Conservation (phyloP, 2,888 invertebrate genomes). For the Oscheius onirici region DNA sequence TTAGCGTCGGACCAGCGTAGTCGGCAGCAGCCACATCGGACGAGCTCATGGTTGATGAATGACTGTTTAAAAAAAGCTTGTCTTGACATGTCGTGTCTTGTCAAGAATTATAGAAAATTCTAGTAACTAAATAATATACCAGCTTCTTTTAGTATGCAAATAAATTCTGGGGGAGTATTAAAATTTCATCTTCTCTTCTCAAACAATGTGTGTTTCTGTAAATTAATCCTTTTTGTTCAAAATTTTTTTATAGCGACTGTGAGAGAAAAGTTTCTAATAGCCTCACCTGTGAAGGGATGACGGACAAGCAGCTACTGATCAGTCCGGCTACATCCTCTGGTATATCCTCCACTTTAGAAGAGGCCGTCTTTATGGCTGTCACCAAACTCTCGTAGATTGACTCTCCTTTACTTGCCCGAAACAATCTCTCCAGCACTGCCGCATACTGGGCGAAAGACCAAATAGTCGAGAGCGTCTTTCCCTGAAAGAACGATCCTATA, state of each 20-base stretch:
- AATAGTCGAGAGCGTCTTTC: slow-evolving; percentile 14
- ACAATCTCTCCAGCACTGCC: slow-evolving; percentile 33
- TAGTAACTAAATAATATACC: too few relatives aligned
- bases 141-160: too few relatives aligned
- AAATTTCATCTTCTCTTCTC: too few relatives aligned
- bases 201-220: too few relatives aligned
- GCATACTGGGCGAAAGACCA: slow-evolving; percentile 40
- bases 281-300: slow-evolving; percentile 11
- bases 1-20: too few relatives aligned
- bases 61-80: too few relatives aligned
- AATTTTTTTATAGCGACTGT: not conserved
- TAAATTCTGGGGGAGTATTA: too few relatives aligned
- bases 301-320: slow-evolving; percentile 1
- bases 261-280: not conserved
- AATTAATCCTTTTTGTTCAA: not conserved
- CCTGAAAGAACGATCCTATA: slow-evolving; percentile 8
- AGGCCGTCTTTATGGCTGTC: not conserved
- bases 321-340: slow-evolving; percentile 1
- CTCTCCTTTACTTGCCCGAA: not conserved
- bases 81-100: too few relatives aligned
- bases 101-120: too few relatives aligned
- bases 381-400: slow-evolving; percentile 6
- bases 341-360: not conserved
- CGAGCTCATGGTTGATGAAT: too few relatives aligned
- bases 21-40: too few relatives aligned